Base-by-base conservation (phyloP, 1,140 invertebrate species). In the Zaprionus gabonicus region DNA sequence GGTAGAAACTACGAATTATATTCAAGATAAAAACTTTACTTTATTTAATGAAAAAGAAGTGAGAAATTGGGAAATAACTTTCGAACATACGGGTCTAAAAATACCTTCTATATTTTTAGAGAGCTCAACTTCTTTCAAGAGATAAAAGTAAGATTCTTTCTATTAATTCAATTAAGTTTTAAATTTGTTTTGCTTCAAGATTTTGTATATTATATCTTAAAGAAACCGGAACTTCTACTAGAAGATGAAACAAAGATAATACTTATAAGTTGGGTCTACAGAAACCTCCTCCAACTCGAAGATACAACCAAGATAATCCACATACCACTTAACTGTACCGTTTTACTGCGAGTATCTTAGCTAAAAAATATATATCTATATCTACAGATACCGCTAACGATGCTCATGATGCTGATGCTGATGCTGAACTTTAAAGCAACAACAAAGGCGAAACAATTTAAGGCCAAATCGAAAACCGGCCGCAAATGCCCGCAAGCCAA, bases 391-490 rank as follows among this genome's bases (percentile, higher is more conserved):
- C 3, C 6, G 41, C 41, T 46, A 46, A 46, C 41, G 41, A 46
- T 46, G 41, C 41, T 46, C n/a, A 34, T 9, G 31, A 34, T 9
- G 31, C 31, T 34, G 31, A 34, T 10, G 31, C 31, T 31, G 31
- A 34, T 34, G 41, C 13, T n/a, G 15, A 41, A 17, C 41, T 31
- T 46, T 46, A 46, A n/a, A 20, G n/a, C 41, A 46, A 20, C 7
- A 46, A 46, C 41, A 63, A 46, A 70, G 34, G 51, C 51, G 15
- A 64, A 75, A 71, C 59, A 49, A 74, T 74, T 74, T 70, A 71
- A 75, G 46, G 67, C 41, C 65, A 74, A 71, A 75, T 75, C 67
- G 72, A 75, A 74, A 69, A 74, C 57, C 70, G 55, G 63, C 60
- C 64, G 46, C 71, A 60, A 25, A 60, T n/a, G 36, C 56, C 44